A percentile compares a stretch with the other conserved stretches of the same genome.
These are phyloP conservation scores for Chloromyia formosa DNA, from an alignment of 2,888 invertebrate genomes.

Conservation along the genomic window DNA sequence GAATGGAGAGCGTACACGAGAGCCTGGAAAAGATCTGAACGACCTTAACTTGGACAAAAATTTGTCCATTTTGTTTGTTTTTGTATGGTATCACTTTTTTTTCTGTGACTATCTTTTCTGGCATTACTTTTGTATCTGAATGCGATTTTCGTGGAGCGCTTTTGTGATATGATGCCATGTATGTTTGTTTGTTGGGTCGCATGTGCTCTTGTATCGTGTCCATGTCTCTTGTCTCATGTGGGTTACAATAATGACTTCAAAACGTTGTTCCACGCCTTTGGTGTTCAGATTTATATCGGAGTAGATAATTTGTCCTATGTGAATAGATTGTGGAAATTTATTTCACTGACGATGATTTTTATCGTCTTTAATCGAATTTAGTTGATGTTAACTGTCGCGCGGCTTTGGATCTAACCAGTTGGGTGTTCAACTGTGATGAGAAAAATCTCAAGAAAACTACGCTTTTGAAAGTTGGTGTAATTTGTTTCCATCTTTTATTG, in stretches of 20 bases:
- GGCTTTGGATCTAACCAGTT: background rate
- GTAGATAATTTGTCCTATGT: constrained; percentile 47
- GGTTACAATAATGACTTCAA: constrained; percentile 48
- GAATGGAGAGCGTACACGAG: background rate
- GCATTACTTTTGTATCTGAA: constrained; percentile 4
- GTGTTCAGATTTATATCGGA: constrained; percentile 49
- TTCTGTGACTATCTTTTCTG: constrained; percentile 14
- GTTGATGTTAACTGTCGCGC: constrained; percentile 44
- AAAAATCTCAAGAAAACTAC: background rate
- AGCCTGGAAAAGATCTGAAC: constrained; percentile 25
- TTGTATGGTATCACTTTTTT: background rate
- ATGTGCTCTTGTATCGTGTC: constrained; percentile 25
- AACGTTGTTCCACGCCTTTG: constrained; percentile 50
- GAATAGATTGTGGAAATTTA: constrained; percentile 47
- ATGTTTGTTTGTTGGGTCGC: constrained; percentile 8
- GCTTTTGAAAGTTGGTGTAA: background rate
- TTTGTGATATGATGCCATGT: constrained; percentile 21
- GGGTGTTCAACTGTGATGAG: constrained; percentile 24
- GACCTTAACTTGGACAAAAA: constrained; percentile 29
- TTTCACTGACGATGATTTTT: constrained; percentile 47
- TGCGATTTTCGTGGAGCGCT: constrained; percentile 18
- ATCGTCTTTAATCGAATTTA: constrained; percentile 47
- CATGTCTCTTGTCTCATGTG: constrained; percentile 45
- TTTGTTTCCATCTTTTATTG: constrained; percentile 14
- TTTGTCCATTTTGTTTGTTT: constrained; percentile 19